Evolutionary conservation across 1,140 invertebrate genomes (phyloP).

Genomic region (Drosophila lini): DNA sequence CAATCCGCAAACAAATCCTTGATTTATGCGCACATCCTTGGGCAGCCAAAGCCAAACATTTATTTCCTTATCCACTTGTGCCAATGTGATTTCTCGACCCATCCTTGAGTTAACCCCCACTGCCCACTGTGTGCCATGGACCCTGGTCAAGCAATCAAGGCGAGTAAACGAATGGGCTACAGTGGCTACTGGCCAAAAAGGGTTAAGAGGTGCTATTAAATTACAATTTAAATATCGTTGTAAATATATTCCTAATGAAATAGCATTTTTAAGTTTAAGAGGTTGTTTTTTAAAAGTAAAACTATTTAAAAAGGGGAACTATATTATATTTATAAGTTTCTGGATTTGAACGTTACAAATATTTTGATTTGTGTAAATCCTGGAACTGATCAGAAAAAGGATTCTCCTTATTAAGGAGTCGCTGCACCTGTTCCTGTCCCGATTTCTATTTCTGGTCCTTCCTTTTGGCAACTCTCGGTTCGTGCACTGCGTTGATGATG

Average conservation of each 20-base stretch:
- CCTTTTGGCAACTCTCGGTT: constrained; percentile 32
- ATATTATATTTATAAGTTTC: no score
- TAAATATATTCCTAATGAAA: no score
- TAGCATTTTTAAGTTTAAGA: not conserved
- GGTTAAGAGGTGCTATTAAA: not conserved
- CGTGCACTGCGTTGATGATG: constrained; percentile 73
- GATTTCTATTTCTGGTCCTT: not conserved
- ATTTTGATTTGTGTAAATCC: constrained; percentile 8
- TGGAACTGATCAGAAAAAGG: not conserved
- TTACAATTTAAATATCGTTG: not conserved
- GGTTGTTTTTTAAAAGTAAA: not conserved
- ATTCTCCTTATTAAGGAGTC: constrained; percentile 18
- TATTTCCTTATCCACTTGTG: constrained; percentile 84
- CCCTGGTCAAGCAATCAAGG: constrained; percentile 63
- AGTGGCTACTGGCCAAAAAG: constrained; percentile 7
- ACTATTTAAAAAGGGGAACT: no score
- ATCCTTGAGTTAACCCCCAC: constrained; percentile 1
- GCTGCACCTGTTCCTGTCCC: constrained; percentile 22
- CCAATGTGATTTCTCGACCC: constrained; percentile 67
- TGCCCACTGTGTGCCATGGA: constrained; percentile 10
- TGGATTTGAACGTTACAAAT: no score
- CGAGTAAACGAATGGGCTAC: constrained; percentile 40
- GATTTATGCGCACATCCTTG: constrained; percentile 83
- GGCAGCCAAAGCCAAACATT: constrained; percentile 77
- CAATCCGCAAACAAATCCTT: constrained; percentile 84